Base-by-base conservation (phyloP, 2,888 invertebrate genomes). In the Drepanosiphum platanoidis region DNA sequence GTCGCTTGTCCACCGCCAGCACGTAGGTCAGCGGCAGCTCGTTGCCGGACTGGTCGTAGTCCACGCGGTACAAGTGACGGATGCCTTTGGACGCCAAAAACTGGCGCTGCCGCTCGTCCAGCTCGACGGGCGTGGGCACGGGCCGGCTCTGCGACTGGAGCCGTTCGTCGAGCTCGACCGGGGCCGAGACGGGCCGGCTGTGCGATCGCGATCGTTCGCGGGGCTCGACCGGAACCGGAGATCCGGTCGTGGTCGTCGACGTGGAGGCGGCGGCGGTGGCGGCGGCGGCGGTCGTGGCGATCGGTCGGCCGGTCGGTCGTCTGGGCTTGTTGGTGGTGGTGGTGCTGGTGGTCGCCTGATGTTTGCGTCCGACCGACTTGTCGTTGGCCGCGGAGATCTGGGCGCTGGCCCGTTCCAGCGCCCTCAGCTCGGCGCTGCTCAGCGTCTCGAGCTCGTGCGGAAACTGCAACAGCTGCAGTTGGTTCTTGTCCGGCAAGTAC, bases 31-130 rank as follows among this genome's bases (percentile, higher is more conserved):
- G 83, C 7, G 87, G 87, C 58, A 84, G 30, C 3, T 83, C 83
- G 46, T 87, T 87, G 27, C 87, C 86, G 22, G 86, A 87, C 64
- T 87, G 87, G 27, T 87, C 87, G 58, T 87, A 87, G 42, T 87
- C 87, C 22, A 88, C 87, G 8, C 87, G 87, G 78, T 88, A 88
- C 27, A 88, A 71, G 27, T 87, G 86, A 15, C 87, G 87, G 18
- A 88, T 87, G 1, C 88, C 88, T 52, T 87, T 87, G 4, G 87
- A 84, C 13, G 86, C 87, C 11, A 87, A 70, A 13, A 80, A 75
- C 27, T 87, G 86, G 34, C 87, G 86, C 36, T 88, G 87, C 30
- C 87, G 86, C 22, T 87, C 87, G 9, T 87, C 87, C 42, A 88
- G 77, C 34, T 87, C 87, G 30, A 88, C 87, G 1, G 87, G 87